phyloP scores from a whole-genome alignment of 2,797 vertebrate species.

The Iguana delicatissima region DNA sequence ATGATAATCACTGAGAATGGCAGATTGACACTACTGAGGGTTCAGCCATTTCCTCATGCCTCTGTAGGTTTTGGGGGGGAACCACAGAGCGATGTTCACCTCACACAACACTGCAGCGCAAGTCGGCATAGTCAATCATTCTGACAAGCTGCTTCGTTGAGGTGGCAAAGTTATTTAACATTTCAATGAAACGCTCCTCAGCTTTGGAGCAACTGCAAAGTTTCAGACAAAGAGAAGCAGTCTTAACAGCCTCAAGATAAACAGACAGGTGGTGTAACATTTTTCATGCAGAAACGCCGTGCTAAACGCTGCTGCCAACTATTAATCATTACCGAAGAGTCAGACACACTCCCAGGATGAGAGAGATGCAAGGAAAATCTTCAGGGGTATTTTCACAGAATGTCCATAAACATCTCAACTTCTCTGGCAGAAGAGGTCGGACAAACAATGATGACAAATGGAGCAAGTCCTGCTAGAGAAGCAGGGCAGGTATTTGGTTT shows the following conservation, averaged over 20 bases:
- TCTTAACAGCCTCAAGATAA: constrained; percentile 7
- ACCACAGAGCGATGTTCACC: not conserved
- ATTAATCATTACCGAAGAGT: constrained; percentile 8
- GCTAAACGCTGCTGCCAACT: not conserved
- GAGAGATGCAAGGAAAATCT: not conserved
- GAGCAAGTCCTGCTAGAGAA: not conserved
- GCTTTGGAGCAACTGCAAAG: not conserved
- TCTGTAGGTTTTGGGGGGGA: too few relatives aligned
- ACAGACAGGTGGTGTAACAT: constrained; percentile 2
- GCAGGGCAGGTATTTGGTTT: not conserved
- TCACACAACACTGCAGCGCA: not conserved
- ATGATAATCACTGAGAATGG: not conserved
- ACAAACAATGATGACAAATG: not conserved
- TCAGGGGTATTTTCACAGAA: not conserved
- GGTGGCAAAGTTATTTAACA: constrained; percentile 15
- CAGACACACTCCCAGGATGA: not conserved
- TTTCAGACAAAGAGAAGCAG: not conserved
- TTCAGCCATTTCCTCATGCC: too few relatives aligned
- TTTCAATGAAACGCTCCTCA: not conserved
- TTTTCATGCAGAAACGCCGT: not conserved
- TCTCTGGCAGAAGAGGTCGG: constrained; percentile 4
- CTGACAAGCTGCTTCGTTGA: not conserved
- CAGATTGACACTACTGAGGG: not conserved
- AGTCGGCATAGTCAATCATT: not conserved
- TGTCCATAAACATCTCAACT: not conserved